Evolutionary conservation across 1,140 invertebrate genomes (phyloP).

Genomic region (Philopotamus ludificatus): DNA sequence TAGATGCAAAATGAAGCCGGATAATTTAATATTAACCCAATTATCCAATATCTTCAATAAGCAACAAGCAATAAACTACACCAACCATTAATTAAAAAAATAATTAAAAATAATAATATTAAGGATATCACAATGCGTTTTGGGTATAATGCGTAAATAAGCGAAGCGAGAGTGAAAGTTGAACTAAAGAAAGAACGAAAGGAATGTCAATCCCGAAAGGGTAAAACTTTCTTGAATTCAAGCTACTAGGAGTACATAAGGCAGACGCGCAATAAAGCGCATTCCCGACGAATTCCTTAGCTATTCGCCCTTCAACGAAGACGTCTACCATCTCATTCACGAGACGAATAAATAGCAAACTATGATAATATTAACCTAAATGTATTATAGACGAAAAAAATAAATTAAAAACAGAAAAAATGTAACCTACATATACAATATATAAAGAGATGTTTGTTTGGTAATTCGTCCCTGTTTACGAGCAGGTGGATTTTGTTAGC

Average conservation of each 20-base stretch:
- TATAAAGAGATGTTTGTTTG: no score
- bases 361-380: background rate
- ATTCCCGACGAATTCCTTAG: slow-evolving; percentile 2
- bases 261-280: background rate
- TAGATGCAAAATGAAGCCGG: background rate
- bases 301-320: background rate
- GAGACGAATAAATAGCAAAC: no score
- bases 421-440: no score
- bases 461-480: no score
- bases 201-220: slow-evolving; percentile 38
- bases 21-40: background rate
- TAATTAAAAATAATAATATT: no score
- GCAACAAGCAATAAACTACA: background rate
- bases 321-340: background rate
- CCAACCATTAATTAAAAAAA: background rate
- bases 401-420: background rate
- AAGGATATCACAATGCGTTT: no score
- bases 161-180: no score
- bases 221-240: slow-evolving; percentile 40
- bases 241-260: slow-evolving; percentile 30
- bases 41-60: background rate
- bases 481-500: no score
- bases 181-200: no score
- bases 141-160: no score
- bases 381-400: slow-evolving; percentile 5